Evolutionary conservation across 2,888 invertebrate species (phyloP), one percentile per base, ranked within the genome.

Genomic region (Acanthacorydalis orientalis): DNA sequence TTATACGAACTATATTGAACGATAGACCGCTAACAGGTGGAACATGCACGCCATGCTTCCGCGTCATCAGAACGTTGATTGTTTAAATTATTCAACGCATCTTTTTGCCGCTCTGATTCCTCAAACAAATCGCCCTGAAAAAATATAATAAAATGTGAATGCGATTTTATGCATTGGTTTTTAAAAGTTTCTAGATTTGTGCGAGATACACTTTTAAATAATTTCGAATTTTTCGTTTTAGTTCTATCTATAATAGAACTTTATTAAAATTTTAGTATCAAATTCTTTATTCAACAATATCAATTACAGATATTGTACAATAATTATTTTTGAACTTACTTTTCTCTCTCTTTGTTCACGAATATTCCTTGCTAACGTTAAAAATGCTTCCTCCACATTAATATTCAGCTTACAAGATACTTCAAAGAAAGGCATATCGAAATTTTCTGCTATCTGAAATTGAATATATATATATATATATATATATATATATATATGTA

Each of bases 371-470:
- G 88, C 86, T 60, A 88, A 67, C 43, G 83, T 80, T 53, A 87
- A 65, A 64, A 88, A 88, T 45, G 85, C 80, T 60, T 84, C 82
- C 62, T 87, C 86, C 58, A 88, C 86, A 57, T 88, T 87, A 50
- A 88, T 78, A 61, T 88, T 81, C 56, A 80, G 82, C 66, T 88
- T 88, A 67, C 88, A 88, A 10, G 88, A 88, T 11, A 88, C 86
- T 67, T 88, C 88, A 61, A 84, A 86, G 63, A 88, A 88, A 33
- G 87, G 86, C 77, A 88, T 83, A 56, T 87, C 86, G 58, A 87
- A 88, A 61, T 83, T 83, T 59, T 87, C 86, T 0, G 87, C 87
- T 66, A 88, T 82, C 83, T 85, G 67, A 43, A 69, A 72, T 50
- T 50, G 53, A 46, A 6, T 14, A 38, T 7, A 38, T n/a, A 7